phyloP scores from a whole-genome alignment of 1,140 invertebrate species.

The Papilio aristodemus region DNA sequence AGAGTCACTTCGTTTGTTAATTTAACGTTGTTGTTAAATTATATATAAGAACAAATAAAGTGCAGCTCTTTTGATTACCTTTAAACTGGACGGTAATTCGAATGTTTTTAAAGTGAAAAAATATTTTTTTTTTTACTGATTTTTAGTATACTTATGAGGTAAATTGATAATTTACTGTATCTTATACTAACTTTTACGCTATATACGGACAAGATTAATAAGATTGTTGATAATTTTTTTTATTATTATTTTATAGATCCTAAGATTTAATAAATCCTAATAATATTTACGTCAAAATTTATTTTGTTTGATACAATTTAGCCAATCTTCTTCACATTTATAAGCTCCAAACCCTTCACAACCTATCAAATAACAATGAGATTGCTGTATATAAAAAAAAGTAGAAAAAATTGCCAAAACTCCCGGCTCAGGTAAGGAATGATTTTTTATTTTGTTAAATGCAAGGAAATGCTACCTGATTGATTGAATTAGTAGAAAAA shows the following conservation, averaged over 20 bases:
- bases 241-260: not conserved
- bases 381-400: slow-evolving; percentile 54
- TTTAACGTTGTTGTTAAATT: slow-evolving; percentile 31
- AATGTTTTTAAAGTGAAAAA: slow-evolving; percentile 26
- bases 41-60: slow-evolving; percentile 28
- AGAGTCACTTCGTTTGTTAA: slow-evolving; percentile 28
- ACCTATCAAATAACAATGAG: slow-evolving; percentile 61
- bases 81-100: slow-evolving; percentile 25
- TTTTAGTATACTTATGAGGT: slow-evolving; percentile 17
- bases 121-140: slow-evolving; percentile 31
- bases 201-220: slow-evolving; percentile 6
- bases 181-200: slow-evolving; percentile 12
- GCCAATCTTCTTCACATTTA: slow-evolving; percentile 36
- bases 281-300: slow-evolving; percentile 13
- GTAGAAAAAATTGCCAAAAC: slow-evolving; percentile 51
- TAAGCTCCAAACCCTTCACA: slow-evolving; percentile 61
- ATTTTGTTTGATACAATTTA: slow-evolving; percentile 4
- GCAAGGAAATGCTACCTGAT: slow-evolving; percentile 40
- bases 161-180: slow-evolving; percentile 24
- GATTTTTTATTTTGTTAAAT: slow-evolving; percentile 45
- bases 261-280: too few species aligned
- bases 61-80: not conserved
- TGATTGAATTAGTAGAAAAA: not conserved
- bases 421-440: slow-evolving; percentile 58
- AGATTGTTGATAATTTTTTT: not conserved